A percentile compares a stretch with the other conserved stretches of the same genome.
phyloP scores from a whole-genome alignment of 1,140 invertebrate genomes.

The Elymnias hypermnestra region DNA sequence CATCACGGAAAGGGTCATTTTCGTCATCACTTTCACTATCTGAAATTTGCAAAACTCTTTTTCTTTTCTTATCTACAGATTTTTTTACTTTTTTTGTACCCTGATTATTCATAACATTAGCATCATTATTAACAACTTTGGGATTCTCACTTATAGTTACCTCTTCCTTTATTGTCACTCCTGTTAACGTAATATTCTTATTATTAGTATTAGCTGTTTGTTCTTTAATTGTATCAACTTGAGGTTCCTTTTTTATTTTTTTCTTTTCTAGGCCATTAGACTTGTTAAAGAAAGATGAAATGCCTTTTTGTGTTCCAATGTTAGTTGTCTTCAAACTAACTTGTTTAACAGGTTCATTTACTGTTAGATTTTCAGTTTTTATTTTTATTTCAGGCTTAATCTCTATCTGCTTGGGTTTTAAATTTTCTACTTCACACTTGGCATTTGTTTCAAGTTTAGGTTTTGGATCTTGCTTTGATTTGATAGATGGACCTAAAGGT shows the following conservation, averaged over 20 bases:
- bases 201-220: constrained; percentile 13
- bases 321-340: constrained; percentile 17
- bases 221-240: constrained; percentile 7
- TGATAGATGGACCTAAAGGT: no score
- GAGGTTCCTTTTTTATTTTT: constrained; percentile 5
- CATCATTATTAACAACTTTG: no score
- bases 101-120: no score
- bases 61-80: constrained; percentile 55
- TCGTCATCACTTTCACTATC: constrained; percentile 66
- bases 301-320: constrained; percentile 43
- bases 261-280: constrained; percentile 16
- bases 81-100: constrained; percentile 18
- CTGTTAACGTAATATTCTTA: no score
- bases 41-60: constrained; percentile 58
- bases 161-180: not conserved
- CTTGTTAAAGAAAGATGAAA: constrained; percentile 58
- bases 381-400: constrained; percentile 16
- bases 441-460: no score
- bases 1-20: constrained; percentile 49
- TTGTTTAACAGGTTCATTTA: constrained; percentile 19
- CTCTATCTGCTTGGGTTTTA: no score
- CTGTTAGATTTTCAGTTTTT: constrained; percentile 23
- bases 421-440: no score
- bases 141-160: not conserved
- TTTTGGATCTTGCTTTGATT: no score